Evolutionary conservation across 2,797 vertebrate species (phyloP), one percentile per base, ranked within the genome.

Genomic region (Bryconaethiops microstoma): DNA sequence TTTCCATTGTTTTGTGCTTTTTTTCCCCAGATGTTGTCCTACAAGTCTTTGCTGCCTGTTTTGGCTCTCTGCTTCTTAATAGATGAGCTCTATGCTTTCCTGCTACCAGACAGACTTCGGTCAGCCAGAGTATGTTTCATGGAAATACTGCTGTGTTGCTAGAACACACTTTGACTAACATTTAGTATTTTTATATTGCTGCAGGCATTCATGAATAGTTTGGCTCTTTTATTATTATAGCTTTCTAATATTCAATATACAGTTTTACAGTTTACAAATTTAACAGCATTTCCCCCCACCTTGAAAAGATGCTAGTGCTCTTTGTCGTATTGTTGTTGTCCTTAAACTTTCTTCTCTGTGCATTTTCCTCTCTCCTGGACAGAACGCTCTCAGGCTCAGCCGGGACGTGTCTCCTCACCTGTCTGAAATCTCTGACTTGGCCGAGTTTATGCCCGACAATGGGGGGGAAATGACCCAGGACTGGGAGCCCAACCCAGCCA

Each of bases 21-120:
- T 21, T 13, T 57, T 74, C 40, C 9, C 17, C 87, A 95, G 94
- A 95, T 95, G 94, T 73, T 88, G 78, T 87, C 76, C 80, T 88
- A 82, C 86, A 92, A 87, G 79, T 89, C 89, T 86, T 83, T 91
- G 78, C 60, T 94, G 1, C 86, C 88, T 5, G 7, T 91, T 16
- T 86, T 95, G 86, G 87, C 86, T 69, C 84, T 94, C 14, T 90
- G 83, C 76, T 77, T 94, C 85, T n/a, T 92, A 67, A 83, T 92
- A 78, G 88, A 93, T 29, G 85, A 91, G 39, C 82, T 89, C 16
- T 90, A 86, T 83, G 89, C 92, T 2, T 91, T 90, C 10, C 82
- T 88, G 2, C 13, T 92, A 63, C 90, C 91, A 1, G 76, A 83
- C 78, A 81, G 78, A 54, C 74, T 81, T 50, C 88, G 82, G 80